A percentile compares a stretch with the other conserved stretches of the same genome.
Conservation (phyloP, 1,140 invertebrate genomes). For the Trichonephila clavipes region DNA sequence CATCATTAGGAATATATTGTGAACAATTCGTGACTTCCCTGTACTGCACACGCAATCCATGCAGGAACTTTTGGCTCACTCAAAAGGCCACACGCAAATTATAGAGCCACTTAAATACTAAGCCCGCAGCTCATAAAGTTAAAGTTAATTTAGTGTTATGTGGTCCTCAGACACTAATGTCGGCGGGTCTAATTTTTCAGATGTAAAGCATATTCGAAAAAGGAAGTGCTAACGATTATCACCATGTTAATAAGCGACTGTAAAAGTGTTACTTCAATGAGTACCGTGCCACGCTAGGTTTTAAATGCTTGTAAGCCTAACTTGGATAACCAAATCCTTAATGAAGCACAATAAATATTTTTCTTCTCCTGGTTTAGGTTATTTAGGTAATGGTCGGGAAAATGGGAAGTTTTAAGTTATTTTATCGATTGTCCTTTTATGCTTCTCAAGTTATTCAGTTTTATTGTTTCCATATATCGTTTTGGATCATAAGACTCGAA, state of each 20-base stretch:
- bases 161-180: constrained; percentile 66
- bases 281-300: background rate
- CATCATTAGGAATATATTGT: constrained; percentile 70
- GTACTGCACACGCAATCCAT: constrained; percentile 2
- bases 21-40: background rate
- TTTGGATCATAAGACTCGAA: constrained; percentile 1
- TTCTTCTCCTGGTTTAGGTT: constrained; percentile 46
- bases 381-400: constrained; percentile 55
- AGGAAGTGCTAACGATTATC: constrained; percentile 73
- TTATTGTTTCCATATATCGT: constrained; percentile 9
- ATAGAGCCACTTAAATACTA: constrained; percentile 68
- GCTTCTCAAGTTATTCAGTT: background rate
- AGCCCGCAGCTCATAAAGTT: constrained; percentile 67
- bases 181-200: constrained; percentile 68
- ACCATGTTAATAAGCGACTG: constrained; percentile 66
- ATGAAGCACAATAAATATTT: constrained; percentile 65
- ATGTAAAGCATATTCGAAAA: constrained; percentile 73
- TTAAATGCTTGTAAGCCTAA: constrained; percentile 28
- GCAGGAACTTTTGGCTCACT: background rate
- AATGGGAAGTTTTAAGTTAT: constrained; percentile 4
- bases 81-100: constrained; percentile 51
- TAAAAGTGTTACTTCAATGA: constrained; percentile 48
- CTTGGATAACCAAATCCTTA: constrained; percentile 41
- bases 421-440: constrained; percentile 51
- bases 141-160: constrained; percentile 75